Evolutionary conservation across 2,888 invertebrate genomes (phyloP).

Genomic region (Dolichomitus sp.): DNA sequence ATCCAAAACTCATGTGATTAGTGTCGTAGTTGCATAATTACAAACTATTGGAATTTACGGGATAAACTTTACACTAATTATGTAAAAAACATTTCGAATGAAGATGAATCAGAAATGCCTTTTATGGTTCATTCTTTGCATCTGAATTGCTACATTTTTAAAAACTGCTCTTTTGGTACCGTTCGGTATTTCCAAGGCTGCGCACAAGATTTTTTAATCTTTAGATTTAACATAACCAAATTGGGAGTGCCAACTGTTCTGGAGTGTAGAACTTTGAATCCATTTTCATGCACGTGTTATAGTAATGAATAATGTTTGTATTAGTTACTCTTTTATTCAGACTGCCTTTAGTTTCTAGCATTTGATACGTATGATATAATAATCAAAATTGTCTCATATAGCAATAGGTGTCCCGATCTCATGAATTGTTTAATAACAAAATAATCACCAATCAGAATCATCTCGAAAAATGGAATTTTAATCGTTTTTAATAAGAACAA

Average conservation of each 20-base stretch:
- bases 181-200: neutral
- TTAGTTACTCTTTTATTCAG: conserved; percentile 21
- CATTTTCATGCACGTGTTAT: conserved; percentile 11
- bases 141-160: too few species aligned
- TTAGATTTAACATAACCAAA: neutral
- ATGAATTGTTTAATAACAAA: neutral
- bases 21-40: neutral
- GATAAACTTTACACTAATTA: neutral
- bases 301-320: conserved; percentile 20
- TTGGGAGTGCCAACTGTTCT: neutral
- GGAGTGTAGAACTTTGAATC: conserved; percentile 21
- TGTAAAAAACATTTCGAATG: too few species aligned
- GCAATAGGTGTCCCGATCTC: neutral
- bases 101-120: too few species aligned
- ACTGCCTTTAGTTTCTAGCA: conserved; percentile 2
- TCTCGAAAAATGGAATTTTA: neutral
- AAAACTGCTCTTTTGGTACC: neutral
- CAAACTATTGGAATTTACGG: neutral
- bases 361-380: neutral
- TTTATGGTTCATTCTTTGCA: too few species aligned
- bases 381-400: neutral
- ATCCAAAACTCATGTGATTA: neutral
- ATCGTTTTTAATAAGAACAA: neutral
- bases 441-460: neutral
- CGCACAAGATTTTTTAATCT: neutral